Percentiles rank a stretch among this genome's conserved stretches.
Evolutionary conservation across 2,888 invertebrate genomes (phyloP).

Genomic region (Ormyrus thymus): DNA sequence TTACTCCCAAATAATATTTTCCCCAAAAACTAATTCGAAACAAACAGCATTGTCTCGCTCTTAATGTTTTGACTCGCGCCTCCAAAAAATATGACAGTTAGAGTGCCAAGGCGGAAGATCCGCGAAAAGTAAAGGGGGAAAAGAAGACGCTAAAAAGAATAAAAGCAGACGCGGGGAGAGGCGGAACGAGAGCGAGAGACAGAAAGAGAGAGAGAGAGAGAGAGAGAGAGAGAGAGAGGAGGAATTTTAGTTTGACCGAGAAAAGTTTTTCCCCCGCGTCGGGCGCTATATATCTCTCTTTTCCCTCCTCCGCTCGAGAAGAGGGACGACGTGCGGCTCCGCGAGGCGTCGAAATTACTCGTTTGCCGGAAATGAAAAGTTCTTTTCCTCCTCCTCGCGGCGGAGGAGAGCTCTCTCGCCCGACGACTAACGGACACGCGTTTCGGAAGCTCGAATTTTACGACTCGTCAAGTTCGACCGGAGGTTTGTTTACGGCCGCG

Average conservation of each 20-base stretch:
- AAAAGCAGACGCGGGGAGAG: slow-evolving; percentile 9
- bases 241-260: slow-evolving; percentile 48
- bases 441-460: slow-evolving; percentile 31
- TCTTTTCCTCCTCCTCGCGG: slow-evolving; percentile 20
- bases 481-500: too few relatives aligned
- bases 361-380: slow-evolving; percentile 53
- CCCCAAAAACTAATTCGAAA: not conserved
- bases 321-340: not conserved
- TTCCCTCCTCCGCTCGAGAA: not conserved
- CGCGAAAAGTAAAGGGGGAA: not conserved
- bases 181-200: slow-evolving; percentile 3
- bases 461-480: slow-evolving; percentile 14
- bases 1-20: not conserved
- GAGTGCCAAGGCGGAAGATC: not conserved
- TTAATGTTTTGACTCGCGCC: slow-evolving; percentile 16
- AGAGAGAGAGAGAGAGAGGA: not conserved
- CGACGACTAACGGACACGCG: slow-evolving; percentile 34
- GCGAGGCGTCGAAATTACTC: slow-evolving; percentile 51
- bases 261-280: slow-evolving; percentile 42
- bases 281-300: slow-evolving; percentile 17
- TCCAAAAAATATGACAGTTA: slow-evolving; percentile 15
- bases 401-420: not conserved
- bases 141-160: slow-evolving; percentile 7
- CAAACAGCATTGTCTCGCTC: too few relatives aligned
- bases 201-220: slow-evolving; percentile 6